These are phyloP conservation scores for Neoarius graeffei DNA, from an alignment of 2,113 vertebrate species.

Conservation along the genomic window DNA sequence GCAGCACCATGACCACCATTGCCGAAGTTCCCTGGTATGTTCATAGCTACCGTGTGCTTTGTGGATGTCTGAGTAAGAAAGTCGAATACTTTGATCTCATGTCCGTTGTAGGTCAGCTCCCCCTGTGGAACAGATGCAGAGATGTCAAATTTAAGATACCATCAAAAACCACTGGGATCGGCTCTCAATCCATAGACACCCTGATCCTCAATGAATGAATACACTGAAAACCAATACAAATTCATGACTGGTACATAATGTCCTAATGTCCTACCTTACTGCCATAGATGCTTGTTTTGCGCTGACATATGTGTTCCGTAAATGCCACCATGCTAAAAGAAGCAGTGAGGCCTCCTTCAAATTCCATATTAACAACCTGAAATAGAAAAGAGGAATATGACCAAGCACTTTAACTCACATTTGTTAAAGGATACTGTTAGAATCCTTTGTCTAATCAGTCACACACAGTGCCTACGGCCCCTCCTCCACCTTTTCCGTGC, in stretches of 20 bases:
- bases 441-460: no score
- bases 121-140: conserved; percentile 62
- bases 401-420: neutral
- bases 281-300: conserved; percentile 76
- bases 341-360: conserved; percentile 80
- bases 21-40: conserved; percentile 45
- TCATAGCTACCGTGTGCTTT: conserved; percentile 50
- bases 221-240: neutral
- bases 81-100: conserved; percentile 70
- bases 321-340: conserved; percentile 83
- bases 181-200: neutral
- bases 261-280: conserved; percentile 69
- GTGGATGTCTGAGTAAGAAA: conserved; percentile 70
- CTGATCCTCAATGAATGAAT: neutral
- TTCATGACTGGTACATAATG: neutral
- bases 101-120: conserved; percentile 67
- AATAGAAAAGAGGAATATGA: neutral
- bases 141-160: neutral
- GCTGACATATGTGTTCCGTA: conserved; percentile 69
- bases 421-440: neutral
- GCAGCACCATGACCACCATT: conserved; percentile 68
- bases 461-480: no score
- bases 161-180: neutral
- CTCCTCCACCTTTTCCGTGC: no score
- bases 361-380: conserved; percentile 85